These are phyloP conservation scores for Erebia ligea DNA, from an alignment of 2,888 invertebrate species.

Conservation along the genomic window DNA sequence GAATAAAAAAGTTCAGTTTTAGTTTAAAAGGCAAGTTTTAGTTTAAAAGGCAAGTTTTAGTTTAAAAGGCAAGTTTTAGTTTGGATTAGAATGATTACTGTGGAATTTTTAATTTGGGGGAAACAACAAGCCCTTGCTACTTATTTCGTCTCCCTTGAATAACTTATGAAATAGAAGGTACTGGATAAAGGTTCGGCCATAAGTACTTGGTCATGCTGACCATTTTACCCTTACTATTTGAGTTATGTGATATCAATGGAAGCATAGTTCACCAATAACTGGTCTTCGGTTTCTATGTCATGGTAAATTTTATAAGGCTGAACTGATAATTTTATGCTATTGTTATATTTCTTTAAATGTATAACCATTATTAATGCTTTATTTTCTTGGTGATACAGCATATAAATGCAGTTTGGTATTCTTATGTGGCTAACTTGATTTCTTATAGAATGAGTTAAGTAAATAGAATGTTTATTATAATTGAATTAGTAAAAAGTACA, in stretches of 20 bases:
- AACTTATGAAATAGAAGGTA: neutral
- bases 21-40: neutral
- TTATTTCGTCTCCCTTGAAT: too few relatives aligned
- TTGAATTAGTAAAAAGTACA: too few relatives aligned
- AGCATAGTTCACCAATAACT: neutral
- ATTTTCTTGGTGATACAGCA: neutral
- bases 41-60: too few relatives aligned
- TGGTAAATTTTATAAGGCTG: constrained; percentile 21
- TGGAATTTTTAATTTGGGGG: too few relatives aligned
- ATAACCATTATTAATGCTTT: neutral
- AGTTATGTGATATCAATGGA: neutral
- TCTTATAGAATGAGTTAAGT: neutral
- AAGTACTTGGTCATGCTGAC: neutral
- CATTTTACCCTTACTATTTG: neutral
- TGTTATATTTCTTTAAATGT: constrained; percentile 18
- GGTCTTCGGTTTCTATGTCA: constrained; percentile 7
- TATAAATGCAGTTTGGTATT: neutral
- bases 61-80: too few relatives aligned
- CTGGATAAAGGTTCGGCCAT: neutral
- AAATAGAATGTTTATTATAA: neutral
- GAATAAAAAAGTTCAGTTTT: neutral
- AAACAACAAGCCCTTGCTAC: too few relatives aligned
- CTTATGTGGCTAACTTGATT: neutral
- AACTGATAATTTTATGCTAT: constrained; percentile 15
- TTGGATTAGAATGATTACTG: too few relatives aligned